Base-by-base conservation (phyloP, 2,113 vertebrate genomes). In the Scatophagus argus region DNA sequence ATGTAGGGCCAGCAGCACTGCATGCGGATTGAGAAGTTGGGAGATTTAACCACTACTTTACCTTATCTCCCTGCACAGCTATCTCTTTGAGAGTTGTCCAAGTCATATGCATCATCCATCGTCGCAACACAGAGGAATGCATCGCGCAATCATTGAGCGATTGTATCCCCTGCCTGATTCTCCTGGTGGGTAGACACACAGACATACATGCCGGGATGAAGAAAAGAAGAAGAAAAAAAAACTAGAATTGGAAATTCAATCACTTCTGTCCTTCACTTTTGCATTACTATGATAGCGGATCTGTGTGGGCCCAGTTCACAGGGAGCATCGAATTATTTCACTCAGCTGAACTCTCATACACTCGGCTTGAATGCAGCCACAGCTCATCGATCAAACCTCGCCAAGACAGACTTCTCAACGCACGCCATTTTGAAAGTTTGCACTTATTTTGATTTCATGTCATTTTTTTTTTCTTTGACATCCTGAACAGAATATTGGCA, bases 201-300 rank as follows among this genome's bases (percentile, higher is more conserved):
- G 44, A 74, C 67, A 10, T 52, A 38, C 12, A 23, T 55, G 58
- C 4, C 2, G 6, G 54, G 34, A 66, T 59, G 21, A 21, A 17
- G 34, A 64, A 29, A 68, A 47, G 76, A 62, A 31, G 76, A 62
- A 31, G 1, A n/a, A 47, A 62, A 64, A 60, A 25, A 51, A 60
- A 23, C 39, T 2, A 61, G 46, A 88, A 85, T 60, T 73, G 81
- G 58, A 90, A 88, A 86, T 90, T 83, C 86, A 88, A 88, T 92
- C 78, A 80, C 43, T 65, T 72, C 39, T 38, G 66, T 82, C 62
- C 70, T 68, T 60, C 49, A 59, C 75, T 61, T 75, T 58, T 41
- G 54, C 29, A 9, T 75, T 86, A 68, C 85, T 81, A 54, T 64
- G 64, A 68, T 55, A 43, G 67, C 17, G 27, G 72, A 80, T 81